Evolutionary conservation across 2,113 vertebrate species (phyloP), one percentile per base, ranked within the genome.

Genomic region (Gambusia affinis): DNA sequence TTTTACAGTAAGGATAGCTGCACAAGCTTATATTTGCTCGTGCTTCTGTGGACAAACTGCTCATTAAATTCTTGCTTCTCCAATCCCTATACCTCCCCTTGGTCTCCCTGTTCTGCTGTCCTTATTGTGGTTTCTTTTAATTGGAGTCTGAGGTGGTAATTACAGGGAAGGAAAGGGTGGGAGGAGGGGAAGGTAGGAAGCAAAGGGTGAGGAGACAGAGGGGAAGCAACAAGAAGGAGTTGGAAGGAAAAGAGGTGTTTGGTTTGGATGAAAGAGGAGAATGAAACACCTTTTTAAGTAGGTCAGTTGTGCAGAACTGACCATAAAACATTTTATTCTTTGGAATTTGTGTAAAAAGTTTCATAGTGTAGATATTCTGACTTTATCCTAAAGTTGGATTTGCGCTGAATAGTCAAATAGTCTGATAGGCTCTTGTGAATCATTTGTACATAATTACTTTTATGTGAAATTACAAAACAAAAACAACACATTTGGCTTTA

Each of bases 131-230:
- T 81, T 82, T 86, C 75, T 85, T 90, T 86, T 94, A 94, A 94
- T 95, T 94, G 91, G 88, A 86, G 90, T 85, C 88, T 92, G 89
- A 92, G 93, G 87, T 93, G 89, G 90, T 93, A 92, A 94, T 94
- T 93, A 90, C 85, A 89, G 84, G 70, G 86, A 73, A 72, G 75
- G 79, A 74, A 68, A 75, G 64, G 81, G 64, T 72, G 61, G 67
- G 72, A 70, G 47, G 80, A 76, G 66, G 67, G 57, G 63, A 60
- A 63, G 70, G 54, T 42, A 47, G 60, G 39, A 70, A 47, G 35
- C 39, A 67, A 74, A 51, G 37, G 64, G 35, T 17, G n/a, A 62
- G 29, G n/a, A 57, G 63, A 44, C 47, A 67, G 39, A 70, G 24
- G 73, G 57, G 69, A 64, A 68, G 74, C 27, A 12, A 66, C 37